Conservation (phyloP, 1,140 invertebrate species). For the Macrotrachela quadricornifera region DNA sequence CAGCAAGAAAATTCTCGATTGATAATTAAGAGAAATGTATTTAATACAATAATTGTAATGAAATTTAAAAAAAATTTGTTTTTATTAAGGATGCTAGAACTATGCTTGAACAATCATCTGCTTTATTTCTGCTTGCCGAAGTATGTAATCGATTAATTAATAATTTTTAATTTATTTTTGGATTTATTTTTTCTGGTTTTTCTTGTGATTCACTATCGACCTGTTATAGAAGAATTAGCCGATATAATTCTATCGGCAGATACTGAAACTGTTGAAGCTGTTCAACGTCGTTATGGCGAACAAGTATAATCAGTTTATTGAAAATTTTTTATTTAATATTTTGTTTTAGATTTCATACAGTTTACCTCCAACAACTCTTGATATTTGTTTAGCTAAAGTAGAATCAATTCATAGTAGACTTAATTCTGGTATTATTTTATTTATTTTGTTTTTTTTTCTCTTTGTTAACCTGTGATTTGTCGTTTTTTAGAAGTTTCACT, state of each 20-base stretch:
- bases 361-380: too few relatives aligned
- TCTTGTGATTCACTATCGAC: slow-evolving; percentile 65
- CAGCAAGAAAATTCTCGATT: too few relatives aligned
- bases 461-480: too few relatives aligned
- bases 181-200: slow-evolving; percentile 39
- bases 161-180: neutral
- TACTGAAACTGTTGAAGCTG: neutral
- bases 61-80: neutral
- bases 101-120: neutral
- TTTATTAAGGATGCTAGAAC: neutral
- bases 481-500: too few relatives aligned
- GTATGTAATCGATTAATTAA: neutral
- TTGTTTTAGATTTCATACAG: neutral
- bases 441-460: too few relatives aligned
- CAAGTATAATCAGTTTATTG: too few relatives aligned
- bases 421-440: too few relatives aligned
- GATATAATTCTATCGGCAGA: slow-evolving; percentile 59
- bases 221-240: slow-evolving; percentile 63
- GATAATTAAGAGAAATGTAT: too few relatives aligned
- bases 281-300: too few relatives aligned
- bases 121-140: neutral
- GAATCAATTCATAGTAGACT: neutral
- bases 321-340: too few relatives aligned
- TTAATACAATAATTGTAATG: too few relatives aligned
- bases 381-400: too few relatives aligned